These are phyloP conservation scores for Polietes domitor DNA, from an alignment of 2,888 invertebrate genomes.

Conservation along the genomic window DNA sequence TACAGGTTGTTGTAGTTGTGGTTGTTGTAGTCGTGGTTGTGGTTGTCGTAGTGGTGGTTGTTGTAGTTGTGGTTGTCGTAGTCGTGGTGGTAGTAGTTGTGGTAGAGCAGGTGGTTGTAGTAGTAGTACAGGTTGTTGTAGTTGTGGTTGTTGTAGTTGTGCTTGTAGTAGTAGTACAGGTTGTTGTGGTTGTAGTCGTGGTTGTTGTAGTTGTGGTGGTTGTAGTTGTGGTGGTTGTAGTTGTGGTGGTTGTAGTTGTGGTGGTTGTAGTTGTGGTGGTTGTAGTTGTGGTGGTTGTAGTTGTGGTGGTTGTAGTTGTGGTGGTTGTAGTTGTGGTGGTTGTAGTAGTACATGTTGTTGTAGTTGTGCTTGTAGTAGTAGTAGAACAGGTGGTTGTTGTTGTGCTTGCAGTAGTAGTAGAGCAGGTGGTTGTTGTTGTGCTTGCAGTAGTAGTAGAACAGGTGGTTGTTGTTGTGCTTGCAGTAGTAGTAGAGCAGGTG, in stretches of 20 bases:
- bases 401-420: constrained; percentile 40
- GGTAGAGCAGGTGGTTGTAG: constrained; percentile 18
- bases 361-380: not conserved
- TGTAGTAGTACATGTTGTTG: constrained; percentile 20
- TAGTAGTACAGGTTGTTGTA: constrained; percentile 12
- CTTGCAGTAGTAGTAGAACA: constrained; percentile 38
- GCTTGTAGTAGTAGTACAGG: constrained; percentile 22
- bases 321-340: constrained; percentile 1
- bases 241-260: constrained; percentile 17
- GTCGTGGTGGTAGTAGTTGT: constrained; percentile 24
- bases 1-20: constrained; percentile 16
- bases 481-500: not conserved
- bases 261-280: not conserved
- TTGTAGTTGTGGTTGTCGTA: constrained; percentile 40
- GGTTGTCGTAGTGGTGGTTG: constrained; percentile 40
- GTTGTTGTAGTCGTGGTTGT: not conserved
- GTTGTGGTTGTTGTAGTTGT: constrained; percentile 30
- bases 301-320: not conserved
- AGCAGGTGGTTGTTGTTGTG: constrained; percentile 35
- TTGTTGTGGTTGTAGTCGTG: constrained; percentile 38
- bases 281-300: not conserved
- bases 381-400: constrained; percentile 37
- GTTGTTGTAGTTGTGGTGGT: constrained; percentile 44
- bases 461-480: constrained; percentile 6
- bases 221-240: constrained; percentile 34